A percentile compares a stretch with the other conserved stretches of the same genome.
Evolutionary conservation across 1,140 invertebrate genomes (phyloP).

Genomic region (Elymnias hypermnestra): DNA sequence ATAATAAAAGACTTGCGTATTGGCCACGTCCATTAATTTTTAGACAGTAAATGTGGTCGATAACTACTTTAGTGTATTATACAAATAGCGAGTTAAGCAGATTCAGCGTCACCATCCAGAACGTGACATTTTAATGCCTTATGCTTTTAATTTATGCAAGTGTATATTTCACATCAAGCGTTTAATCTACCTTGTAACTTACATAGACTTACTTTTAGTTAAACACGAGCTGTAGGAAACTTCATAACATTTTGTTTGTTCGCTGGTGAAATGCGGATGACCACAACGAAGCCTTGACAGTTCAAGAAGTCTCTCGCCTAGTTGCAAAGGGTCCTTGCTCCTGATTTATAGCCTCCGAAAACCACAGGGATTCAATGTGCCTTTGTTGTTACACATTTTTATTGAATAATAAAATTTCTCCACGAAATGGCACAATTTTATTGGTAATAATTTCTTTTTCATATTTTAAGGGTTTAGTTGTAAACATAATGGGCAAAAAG

Average conservation of each 20-base stretch:
- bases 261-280: slow-evolving; percentile 41
- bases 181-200: too few species aligned
- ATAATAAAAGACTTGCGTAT: too few species aligned
- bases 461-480: slow-evolving; percentile 11
- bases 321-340: slow-evolving; percentile 60
- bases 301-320: slow-evolving; percentile 59
- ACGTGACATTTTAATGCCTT: too few species aligned
- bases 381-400: slow-evolving; percentile 68
- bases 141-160: too few species aligned
- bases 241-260: slow-evolving; percentile 36
- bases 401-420: slow-evolving; percentile 73
- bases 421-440: slow-evolving; percentile 68
- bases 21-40: too few species aligned
- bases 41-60: too few species aligned
- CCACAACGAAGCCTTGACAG: slow-evolving; percentile 65
- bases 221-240: background rate
- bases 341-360: slow-evolving; percentile 67
- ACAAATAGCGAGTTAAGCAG: too few species aligned
- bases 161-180: too few species aligned
- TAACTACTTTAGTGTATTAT: too few species aligned
- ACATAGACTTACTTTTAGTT: background rate
- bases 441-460: slow-evolving; percentile 66
- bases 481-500: background rate
- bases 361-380: slow-evolving; percentile 69
- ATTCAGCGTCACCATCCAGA: too few species aligned